phyloP scores from a whole-genome alignment of 2,113 vertebrate genomes.

The Athene cunicularia region DNA sequence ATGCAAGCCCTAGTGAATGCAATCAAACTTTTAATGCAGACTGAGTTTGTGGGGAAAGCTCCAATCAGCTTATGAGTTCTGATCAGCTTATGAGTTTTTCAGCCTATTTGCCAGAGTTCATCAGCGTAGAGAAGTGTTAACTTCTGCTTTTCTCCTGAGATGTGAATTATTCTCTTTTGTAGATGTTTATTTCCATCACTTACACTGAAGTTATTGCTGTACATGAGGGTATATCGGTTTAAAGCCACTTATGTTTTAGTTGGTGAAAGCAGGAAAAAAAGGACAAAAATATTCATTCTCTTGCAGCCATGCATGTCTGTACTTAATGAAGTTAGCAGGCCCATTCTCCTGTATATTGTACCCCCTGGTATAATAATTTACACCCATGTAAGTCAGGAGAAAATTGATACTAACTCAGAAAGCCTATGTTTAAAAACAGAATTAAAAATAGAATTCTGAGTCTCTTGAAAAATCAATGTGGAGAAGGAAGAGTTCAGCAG shows the following conservation, averaged over 20 bases:
- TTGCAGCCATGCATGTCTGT: neutral
- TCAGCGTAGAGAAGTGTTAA: neutral
- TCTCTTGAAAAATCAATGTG: neutral
- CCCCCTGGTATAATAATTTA: neutral
- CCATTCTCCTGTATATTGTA: neutral
- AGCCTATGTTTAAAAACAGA: neutral
- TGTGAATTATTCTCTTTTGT: neutral
- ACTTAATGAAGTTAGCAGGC: neutral
- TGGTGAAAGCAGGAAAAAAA: neutral
- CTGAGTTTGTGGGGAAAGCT: neutral
- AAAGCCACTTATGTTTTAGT: neutral
- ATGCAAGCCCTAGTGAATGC: neutral
- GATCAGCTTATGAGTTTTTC: neutral
- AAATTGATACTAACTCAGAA: neutral
- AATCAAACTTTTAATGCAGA: neutral
- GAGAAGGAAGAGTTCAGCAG: neutral
- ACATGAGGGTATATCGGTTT: rapidly evolving
- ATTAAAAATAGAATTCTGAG: neutral
- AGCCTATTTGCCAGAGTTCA: neutral
- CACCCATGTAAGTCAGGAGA: neutral
- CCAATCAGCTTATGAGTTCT: neutral
- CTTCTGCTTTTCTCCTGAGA: neutral
- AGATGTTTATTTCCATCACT: neutral
- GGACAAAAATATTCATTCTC: neutral
- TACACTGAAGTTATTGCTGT: neutral